Percentiles rank a stretch among this genome's conserved stretches.
These are phyloP conservation scores for Pseudonaja textilis DNA, from an alignment of 2,113 vertebrate species.

Conservation along the genomic window DNA sequence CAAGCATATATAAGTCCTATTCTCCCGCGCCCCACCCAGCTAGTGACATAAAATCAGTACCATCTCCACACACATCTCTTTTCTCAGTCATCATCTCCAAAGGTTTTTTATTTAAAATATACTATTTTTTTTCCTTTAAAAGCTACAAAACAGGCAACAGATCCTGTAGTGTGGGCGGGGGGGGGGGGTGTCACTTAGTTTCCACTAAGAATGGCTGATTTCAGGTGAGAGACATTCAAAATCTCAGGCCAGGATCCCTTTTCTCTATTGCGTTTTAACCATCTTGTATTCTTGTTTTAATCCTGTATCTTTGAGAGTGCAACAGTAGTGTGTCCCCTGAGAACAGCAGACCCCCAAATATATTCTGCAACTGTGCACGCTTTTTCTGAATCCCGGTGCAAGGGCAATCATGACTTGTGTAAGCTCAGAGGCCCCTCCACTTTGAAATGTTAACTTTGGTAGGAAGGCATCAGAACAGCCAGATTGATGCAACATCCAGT, in stretches of 20 bases:
- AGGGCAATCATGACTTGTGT: not conserved
- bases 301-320: not conserved
- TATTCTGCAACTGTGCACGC: not conserved
- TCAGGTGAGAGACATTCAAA: not conserved
- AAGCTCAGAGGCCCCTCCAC: not conserved
- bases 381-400: not conserved
- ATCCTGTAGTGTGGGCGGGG: accelerated
- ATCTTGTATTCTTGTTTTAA: not conserved
- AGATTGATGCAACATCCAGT: not conserved
- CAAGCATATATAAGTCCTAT: not conserved
- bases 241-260: not conserved
- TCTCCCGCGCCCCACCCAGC: not conserved
- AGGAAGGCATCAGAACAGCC: not conserved
- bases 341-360: not conserved
- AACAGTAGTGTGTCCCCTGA: not conserved
- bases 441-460: not conserved
- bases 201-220: not conserved
- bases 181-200: not conserved
- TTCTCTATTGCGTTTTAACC: not conserved
- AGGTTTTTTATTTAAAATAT: not conserved
- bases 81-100: not conserved
- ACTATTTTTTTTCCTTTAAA: not conserved
- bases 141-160: not conserved
- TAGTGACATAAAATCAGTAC: accelerated
- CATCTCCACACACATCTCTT: not conserved